phyloP scores from a whole-genome alignment of 2,113 vertebrate species.

The Thomomys bottae region DNA sequence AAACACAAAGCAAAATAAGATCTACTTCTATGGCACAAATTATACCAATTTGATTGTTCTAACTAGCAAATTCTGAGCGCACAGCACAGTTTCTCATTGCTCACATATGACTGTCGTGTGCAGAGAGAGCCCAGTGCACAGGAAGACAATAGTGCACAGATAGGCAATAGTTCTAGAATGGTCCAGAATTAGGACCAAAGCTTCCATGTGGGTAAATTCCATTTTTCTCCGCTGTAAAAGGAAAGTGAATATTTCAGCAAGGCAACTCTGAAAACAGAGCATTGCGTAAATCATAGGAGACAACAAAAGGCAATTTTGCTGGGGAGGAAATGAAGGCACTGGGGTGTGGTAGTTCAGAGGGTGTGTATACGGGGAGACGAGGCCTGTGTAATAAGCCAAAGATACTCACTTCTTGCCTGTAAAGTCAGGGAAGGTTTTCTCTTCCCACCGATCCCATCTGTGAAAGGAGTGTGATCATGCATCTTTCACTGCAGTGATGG shows the following conservation, averaged over 20 bases:
- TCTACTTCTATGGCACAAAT: neutral
- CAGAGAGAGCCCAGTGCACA: too few species aligned
- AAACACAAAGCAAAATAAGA: neutral
- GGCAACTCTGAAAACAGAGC: neutral
- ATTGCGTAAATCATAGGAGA: neutral
- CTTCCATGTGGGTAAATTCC: neutral
- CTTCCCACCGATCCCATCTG: neutral
- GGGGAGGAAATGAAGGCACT: rapidly evolving
- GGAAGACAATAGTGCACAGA: too few species aligned
- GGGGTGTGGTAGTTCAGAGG: rapidly evolving
- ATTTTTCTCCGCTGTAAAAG: neutral
- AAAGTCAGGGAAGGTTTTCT: neutral
- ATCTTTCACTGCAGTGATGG: neutral
- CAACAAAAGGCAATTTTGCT: too few species aligned
- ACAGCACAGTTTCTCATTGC: rapidly evolving
- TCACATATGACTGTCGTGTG: too few species aligned
- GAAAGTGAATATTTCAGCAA: neutral
- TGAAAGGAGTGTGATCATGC: neutral
- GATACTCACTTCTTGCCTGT: neutral
- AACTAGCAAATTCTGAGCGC: neutral
- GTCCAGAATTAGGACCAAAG: neutral
- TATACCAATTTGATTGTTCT: slow-evolving; percentile 11
- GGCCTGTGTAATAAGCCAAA: neutral
- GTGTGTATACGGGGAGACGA: rapidly evolving
- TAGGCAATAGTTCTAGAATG: neutral